Percentiles rank a stretch among this genome's conserved stretches.
Evolutionary conservation across 2,113 vertebrate genomes (phyloP).

Genomic region (Mus musculus): DNA sequence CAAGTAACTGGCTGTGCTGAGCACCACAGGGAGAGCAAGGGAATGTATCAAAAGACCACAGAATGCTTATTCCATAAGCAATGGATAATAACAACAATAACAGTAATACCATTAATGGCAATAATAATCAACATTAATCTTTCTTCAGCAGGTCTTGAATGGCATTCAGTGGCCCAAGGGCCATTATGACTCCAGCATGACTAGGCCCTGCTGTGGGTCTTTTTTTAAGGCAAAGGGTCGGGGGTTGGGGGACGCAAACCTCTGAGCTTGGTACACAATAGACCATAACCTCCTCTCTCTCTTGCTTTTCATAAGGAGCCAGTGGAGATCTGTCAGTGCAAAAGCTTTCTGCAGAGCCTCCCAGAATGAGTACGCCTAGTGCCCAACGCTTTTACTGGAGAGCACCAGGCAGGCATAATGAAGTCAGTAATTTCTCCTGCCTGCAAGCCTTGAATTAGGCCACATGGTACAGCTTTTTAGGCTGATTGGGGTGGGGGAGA

Average conservation of each 20-base stretch:
- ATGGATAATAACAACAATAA: conserved; percentile 64
- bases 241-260: conserved; percentile 21
- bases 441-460: conserved; percentile 72
- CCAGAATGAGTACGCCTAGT: conserved; percentile 58
- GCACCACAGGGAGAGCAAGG: conserved; percentile 30
- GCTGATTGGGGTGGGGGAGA: conserved; percentile 40
- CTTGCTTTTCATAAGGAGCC: conserved; percentile 52
- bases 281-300: conserved; percentile 60
- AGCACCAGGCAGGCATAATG: conserved; percentile 63
- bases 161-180: conserved; percentile 60
- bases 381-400: conserved; percentile 69
- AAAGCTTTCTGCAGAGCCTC: conserved; percentile 71
- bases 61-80: conserved; percentile 70
- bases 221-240: conserved; percentile 57
- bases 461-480: conserved; percentile 78
- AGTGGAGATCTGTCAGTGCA: conserved; percentile 61
- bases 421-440: conserved; percentile 80
- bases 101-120: conserved; percentile 65
- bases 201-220: conserved; percentile 58
- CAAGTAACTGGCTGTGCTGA: conserved; percentile 53
- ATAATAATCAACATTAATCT: conserved; percentile 74
- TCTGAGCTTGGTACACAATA: conserved; percentile 55
- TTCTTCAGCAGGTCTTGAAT: conserved; percentile 74
- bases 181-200: conserved; percentile 57
- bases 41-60: conserved; percentile 72